Percentiles rank a stretch among this genome's conserved stretches.
Conservation (phyloP, 2,113 vertebrate species). For the Dasyprocta punctata region DNA sequence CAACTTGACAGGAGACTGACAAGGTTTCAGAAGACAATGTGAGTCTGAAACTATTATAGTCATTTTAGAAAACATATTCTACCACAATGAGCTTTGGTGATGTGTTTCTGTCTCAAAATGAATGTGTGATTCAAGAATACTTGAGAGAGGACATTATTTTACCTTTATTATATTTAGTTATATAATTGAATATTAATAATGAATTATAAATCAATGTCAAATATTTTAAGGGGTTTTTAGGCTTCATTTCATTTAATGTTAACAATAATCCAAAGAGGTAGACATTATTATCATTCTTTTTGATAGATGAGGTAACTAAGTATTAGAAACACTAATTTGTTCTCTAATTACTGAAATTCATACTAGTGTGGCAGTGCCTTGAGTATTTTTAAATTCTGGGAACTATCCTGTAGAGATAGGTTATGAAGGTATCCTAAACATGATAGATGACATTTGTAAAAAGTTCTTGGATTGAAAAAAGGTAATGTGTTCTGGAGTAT, state of each 20-base stretch:
- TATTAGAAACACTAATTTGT: slow-evolving; percentile 31
- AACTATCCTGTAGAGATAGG: not conserved
- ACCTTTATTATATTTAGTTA: slow-evolving; percentile 1
- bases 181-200: not conserved
- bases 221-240: not conserved
- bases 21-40: not conserved
- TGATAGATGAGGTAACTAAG: slow-evolving; percentile 2
- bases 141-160: not conserved
- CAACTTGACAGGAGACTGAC: not conserved
- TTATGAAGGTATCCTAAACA: not conserved
- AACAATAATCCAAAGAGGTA: slow-evolving; percentile 26
- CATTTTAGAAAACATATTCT: not conserved
- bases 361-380: not conserved
- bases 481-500: not conserved
- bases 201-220: slow-evolving; percentile 51
- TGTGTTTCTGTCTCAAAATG: not conserved
- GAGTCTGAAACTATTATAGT: not conserved
- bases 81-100: not conserved
- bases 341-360: slow-evolving; percentile 47
- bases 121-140: not conserved
- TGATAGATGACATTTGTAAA: not conserved
- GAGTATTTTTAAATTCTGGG: not conserved
- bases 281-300: slow-evolving; percentile 21
- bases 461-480: not conserved
- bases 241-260: slow-evolving; percentile 53